Conservation (phyloP, 1,140 invertebrate species). For the Psix sp. region DNA sequence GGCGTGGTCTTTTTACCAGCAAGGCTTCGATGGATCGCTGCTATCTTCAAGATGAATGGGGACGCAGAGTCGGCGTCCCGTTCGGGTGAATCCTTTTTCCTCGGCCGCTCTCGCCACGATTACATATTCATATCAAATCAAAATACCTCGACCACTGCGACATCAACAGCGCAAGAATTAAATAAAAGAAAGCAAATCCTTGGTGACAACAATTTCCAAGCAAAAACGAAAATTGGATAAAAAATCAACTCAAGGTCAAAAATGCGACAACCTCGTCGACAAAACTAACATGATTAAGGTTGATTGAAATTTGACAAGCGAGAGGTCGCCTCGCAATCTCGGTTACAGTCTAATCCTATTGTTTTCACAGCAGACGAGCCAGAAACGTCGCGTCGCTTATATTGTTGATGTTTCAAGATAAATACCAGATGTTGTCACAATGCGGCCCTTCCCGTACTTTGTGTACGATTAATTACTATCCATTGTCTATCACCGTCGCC, state of each 20-base stretch:
- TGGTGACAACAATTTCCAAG: background rate
- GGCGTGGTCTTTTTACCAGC: slow-evolving; percentile 47
- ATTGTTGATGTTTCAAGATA: slow-evolving; percentile 72
- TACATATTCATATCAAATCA: slow-evolving; percentile 17
- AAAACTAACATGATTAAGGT: slow-evolving; percentile 21
- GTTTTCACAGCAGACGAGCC: slow-evolving; percentile 40
- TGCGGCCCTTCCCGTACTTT: slow-evolving; percentile 66
- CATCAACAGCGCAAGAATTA: slow-evolving; percentile 15
- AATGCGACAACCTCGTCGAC: too few species aligned
- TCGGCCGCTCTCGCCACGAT: background rate
- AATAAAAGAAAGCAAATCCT: background rate
- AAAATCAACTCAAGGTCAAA: too few species aligned
- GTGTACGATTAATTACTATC: slow-evolving; percentile 72
- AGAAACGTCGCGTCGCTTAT: slow-evolving; percentile 52
- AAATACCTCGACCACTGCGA: slow-evolving; percentile 14
- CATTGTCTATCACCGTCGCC: slow-evolving; percentile 70
- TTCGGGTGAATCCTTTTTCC: background rate
- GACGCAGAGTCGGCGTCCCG: background rate
- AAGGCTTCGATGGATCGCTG: slow-evolving; percentile 16
- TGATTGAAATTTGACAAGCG: slow-evolving; percentile 21
- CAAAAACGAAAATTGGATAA: too few species aligned
- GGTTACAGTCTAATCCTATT: slow-evolving; percentile 57
- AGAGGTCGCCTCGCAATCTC: slow-evolving; percentile 53
- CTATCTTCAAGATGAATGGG: slow-evolving; percentile 1
- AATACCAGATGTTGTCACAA: slow-evolving; percentile 71